Evolutionary conservation across 2,797 vertebrate species (phyloP), one percentile per base, ranked within the genome.

Genomic region (Petrocephalus sullivani): DNA sequence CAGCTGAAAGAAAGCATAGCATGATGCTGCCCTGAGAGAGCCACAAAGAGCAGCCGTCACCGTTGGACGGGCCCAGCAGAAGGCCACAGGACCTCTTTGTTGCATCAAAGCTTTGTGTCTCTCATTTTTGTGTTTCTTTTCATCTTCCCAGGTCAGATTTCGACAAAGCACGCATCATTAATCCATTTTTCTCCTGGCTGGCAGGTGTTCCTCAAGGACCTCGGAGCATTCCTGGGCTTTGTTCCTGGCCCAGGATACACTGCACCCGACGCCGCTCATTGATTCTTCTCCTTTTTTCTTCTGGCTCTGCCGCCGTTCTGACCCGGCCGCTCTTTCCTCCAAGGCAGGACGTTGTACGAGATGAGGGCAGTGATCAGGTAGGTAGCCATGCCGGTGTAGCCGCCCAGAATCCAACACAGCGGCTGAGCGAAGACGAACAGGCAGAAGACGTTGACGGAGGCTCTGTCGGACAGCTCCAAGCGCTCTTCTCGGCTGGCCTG

Each of bases 361-460:
- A 95, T 87, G 54, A 94, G 87, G 0, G 95, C 92, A 0, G 95
- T 95, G 87, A 96, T 88, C 53, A 95, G 92, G 92, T 95, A 96
- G 0, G 93, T 92, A 9, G 92, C 91, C 95, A 96, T 96, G 87
- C 96, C 96, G 0, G 94, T 93, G 92, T 96, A 95, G 58, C 92
- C 91, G 1, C 95, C 95, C 1, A 97, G 84, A 1, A 95, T 87
- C 61, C 96, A 92, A 91, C 96, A 96, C 54, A 96, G 90, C 0
- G 96, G 96, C 93, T 97, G 96, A 3, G 89, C 94, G 88, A 96
- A 64, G 84, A 96, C 95, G 2, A 97, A 97, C 89, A 97, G 92
- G 21, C 94, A 96, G 93, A 96, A 96, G n/a, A 97, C 96, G 4
- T 96, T 97, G 87, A 96, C 37, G 0, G 96, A 96, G 0, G 96